Conservation (phyloP, 2,113 vertebrate genomes). For the Henicopernis longicauda region DNA sequence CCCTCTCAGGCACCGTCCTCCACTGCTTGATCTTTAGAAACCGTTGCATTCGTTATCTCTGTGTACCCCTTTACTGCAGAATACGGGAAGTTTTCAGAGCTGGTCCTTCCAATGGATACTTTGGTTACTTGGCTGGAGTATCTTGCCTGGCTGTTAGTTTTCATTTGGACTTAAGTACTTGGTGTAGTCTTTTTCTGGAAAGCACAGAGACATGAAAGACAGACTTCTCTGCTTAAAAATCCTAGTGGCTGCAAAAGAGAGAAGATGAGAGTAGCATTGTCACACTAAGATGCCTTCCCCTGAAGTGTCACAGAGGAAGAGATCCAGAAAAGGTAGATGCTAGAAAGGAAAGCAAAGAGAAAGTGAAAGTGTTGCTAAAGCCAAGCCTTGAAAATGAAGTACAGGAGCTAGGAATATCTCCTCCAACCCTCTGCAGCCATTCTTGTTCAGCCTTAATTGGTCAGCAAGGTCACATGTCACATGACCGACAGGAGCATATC, state of each 20-base stretch:
- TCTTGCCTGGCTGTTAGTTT: not conserved
- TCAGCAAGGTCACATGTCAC: not conserved
- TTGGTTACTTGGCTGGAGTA: not conserved
- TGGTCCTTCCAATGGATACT: not conserved
- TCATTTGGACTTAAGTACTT: not conserved
- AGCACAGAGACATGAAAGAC: not conserved
- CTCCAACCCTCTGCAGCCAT: not conserved
- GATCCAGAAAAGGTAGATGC: not conserved
- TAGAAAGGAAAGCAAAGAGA: not conserved
- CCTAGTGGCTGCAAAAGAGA: not conserved
- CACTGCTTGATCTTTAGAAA: not conserved
- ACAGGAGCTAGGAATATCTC: not conserved
- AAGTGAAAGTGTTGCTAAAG: constrained; percentile 14
- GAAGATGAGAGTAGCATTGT: not conserved
- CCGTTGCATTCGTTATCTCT: not conserved
- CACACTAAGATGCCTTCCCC: not conserved
- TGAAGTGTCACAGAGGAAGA: not conserved
- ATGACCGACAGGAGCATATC: not conserved
- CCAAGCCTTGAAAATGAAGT: not conserved
- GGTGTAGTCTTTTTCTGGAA: not conserved
- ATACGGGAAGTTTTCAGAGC: not conserved
- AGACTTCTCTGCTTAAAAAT: not conserved
- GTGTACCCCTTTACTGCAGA: not conserved
- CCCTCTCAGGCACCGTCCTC: not conserved
- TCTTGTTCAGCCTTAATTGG: not conserved